These are phyloP conservation scores for Nomada ruficornis DNA, from an alignment of 2,888 invertebrate species.

Conservation along the genomic window DNA sequence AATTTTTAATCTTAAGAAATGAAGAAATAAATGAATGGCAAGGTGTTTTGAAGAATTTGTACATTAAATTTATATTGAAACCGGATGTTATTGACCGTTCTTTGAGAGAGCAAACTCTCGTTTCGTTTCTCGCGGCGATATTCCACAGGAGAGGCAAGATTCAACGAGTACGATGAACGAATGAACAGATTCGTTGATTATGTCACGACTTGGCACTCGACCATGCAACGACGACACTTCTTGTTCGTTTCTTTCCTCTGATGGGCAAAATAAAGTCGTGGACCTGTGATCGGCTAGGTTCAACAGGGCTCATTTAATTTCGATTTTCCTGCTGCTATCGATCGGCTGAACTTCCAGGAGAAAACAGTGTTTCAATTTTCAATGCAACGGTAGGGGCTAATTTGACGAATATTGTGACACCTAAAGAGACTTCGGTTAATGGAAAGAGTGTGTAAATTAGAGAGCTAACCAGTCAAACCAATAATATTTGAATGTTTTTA, in stretches of 20 bases:
- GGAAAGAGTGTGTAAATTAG: too few species aligned
- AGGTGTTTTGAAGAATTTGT: too few species aligned
- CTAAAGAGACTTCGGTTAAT: too few species aligned
- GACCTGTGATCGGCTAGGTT: constrained; percentile 2
- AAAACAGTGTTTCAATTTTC: background rate
- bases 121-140: background rate
- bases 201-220: constrained; percentile 66
- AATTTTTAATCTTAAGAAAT: too few species aligned
- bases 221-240: constrained; percentile 10
- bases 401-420: background rate
- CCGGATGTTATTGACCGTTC: background rate
- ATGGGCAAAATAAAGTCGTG: constrained; percentile 50
- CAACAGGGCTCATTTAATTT: background rate
- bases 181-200: constrained; percentile 61
- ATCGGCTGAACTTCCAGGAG: background rate
- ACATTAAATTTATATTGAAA: too few species aligned
- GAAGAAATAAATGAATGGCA: too few species aligned
- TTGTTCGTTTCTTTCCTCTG: constrained; percentile 32
- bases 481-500: too few species aligned
- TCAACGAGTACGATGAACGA: background rate
- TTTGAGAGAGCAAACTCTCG: background rate
- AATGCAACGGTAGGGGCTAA: background rate
- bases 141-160: background rate
- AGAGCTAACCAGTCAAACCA: too few species aligned
- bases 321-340: background rate